phyloP scores from a whole-genome alignment of 2,888 invertebrate species.

The Caenorhabditis virilis region DNA sequence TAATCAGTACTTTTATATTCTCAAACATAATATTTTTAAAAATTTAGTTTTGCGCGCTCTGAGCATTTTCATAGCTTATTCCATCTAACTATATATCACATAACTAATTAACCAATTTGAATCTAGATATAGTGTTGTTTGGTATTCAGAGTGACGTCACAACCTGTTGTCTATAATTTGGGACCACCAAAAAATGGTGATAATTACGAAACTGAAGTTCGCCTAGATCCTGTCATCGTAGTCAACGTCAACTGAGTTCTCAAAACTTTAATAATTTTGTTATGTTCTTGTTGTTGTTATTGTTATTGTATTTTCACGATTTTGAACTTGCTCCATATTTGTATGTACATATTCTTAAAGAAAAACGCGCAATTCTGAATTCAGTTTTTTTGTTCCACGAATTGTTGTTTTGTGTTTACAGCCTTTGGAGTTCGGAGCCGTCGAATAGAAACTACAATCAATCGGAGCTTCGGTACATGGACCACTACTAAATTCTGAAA shows the following conservation, averaged over 20 bases:
- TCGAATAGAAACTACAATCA: constrained; percentile 9
- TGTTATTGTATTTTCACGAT: not conserved
- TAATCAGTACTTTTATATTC: no score
- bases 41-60: no score
- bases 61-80: no score
- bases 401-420: constrained; percentile 28
- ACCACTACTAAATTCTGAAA: constrained; percentile 28
- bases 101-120: no score
- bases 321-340: not conserved
- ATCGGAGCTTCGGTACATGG: constrained; percentile 34
- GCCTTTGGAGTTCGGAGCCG: constrained; percentile 19
- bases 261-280: not conserved
- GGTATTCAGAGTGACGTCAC: no score
- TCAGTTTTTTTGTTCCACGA: no score
- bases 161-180: no score
- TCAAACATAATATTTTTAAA: no score
- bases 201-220: constrained; percentile 51
- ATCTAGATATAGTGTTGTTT: no score
- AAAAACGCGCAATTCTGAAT: not conserved
- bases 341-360: not conserved
- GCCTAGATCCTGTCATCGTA: constrained; percentile 51
- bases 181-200: constrained; percentile 2
- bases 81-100: no score
- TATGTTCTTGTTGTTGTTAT: constrained; percentile 5
- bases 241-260: constrained; percentile 25